Conservation (phyloP, 64 coral and sea anemone genomes). For the Orbicella faveolata region DNA sequence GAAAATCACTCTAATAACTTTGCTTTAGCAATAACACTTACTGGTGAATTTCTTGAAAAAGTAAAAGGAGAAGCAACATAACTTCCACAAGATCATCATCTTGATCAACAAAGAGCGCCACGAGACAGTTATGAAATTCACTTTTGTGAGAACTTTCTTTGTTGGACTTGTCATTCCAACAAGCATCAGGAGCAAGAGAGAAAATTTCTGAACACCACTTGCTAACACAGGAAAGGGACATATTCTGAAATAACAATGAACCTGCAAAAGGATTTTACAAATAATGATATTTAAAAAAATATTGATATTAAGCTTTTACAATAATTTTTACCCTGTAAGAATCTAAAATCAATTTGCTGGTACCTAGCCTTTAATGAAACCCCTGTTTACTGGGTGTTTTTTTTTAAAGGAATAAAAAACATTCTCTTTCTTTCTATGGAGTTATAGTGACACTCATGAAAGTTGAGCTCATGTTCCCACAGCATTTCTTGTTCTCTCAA, state of each 20-base stretch:
- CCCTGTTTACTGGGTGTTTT: too few species aligned
- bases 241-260: conserved; percentile 8
- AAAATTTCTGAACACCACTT: not conserved
- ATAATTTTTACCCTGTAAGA: too few species aligned
- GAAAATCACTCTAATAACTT: too few species aligned
- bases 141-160: not conserved
- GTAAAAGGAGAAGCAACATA: conserved; percentile 55
- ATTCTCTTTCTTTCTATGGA: too few species aligned
- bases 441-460: too few species aligned
- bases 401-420: too few species aligned
- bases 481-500: too few species aligned
- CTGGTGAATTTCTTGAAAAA: conserved; percentile 40
- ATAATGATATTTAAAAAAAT: not conserved
- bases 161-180: not conserved
- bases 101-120: conserved; percentile 85
- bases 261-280: not conserved
- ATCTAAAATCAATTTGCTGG: too few species aligned
- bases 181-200: not conserved
- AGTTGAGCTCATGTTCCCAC: too few species aligned
- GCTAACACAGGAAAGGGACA: not conserved
- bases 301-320: not conserved
- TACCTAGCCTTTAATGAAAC: too few species aligned
- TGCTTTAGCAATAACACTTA: not conserved
- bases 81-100: conserved; percentile 86
- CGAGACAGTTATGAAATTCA: not conserved